Conservation (phyloP, 2,113 vertebrate species). For the Podiceps cristatus region DNA sequence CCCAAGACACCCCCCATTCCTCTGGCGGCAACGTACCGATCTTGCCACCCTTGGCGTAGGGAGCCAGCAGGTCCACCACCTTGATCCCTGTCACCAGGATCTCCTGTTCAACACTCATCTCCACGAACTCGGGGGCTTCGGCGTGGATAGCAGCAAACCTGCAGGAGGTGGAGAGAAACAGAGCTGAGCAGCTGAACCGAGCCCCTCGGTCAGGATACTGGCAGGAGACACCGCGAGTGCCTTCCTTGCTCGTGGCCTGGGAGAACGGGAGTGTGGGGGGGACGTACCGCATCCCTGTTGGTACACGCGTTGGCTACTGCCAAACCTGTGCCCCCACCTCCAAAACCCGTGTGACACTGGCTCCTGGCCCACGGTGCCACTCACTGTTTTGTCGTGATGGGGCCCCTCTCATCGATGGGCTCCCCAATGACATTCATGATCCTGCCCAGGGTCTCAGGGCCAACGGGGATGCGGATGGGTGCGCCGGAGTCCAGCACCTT, state of each 20-base stretch:
- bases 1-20: background rate
- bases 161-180: fast-evolving
- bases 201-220: fast-evolving
- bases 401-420: constrained; percentile 96
- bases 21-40: constrained; percentile 82
- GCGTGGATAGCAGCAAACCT: constrained; percentile 96
- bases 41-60: constrained; percentile 98
- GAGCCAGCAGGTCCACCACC: constrained; percentile 96
- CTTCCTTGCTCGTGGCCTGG: fast-evolving
- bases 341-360: fast-evolving
- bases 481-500: constrained; percentile 93
- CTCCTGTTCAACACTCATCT: constrained; percentile 99
- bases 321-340: fast-evolving
- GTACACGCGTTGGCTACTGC: fast-evolving
- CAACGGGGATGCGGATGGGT: constrained; percentile 96
- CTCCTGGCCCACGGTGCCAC: background rate
- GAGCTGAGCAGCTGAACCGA: fast-evolving
- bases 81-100: constrained; percentile 98
- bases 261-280: fast-evolving
- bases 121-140: constrained; percentile 94
- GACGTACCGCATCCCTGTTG: fast-evolving
- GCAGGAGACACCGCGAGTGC: fast-evolving
- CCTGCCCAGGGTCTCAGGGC: constrained; percentile 94
- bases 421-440: constrained; percentile 99
- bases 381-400: constrained; percentile 96